Evolutionary conservation across 2,888 invertebrate species (phyloP).

Genomic region (Pycnomerus fuliginosus): DNA sequence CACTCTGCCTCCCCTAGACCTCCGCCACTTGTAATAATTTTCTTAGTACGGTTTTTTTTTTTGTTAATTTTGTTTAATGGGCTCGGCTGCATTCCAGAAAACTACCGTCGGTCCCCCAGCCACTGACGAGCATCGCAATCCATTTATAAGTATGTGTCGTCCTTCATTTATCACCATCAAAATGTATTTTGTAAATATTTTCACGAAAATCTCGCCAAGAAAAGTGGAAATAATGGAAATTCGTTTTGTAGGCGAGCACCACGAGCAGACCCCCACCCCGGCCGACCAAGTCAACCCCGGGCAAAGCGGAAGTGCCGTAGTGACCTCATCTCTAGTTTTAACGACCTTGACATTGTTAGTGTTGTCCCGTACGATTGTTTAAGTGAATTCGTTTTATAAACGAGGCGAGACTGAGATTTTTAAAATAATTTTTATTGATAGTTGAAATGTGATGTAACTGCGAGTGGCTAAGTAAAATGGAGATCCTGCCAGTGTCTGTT

Average conservation of each 20-base stretch:
- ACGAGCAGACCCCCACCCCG: conserved; percentile 16
- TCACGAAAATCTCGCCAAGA: not conserved
- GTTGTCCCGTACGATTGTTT: conserved; percentile 5
- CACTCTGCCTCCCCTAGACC: too few relatives aligned
- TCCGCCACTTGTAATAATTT: too few relatives aligned
- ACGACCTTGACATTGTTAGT: conserved; percentile 8
- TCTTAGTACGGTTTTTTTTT: conserved; percentile 8
- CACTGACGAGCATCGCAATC: conserved; percentile 43
- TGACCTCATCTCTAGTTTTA: conserved; percentile 4
- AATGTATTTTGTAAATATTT: conserved; percentile 1
- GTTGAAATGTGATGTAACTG: too few relatives aligned
- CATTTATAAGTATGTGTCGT: conserved; percentile 48
- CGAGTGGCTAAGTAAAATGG: not conserved
- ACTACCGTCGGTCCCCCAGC: conserved; percentile 46
- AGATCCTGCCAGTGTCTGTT: not conserved
- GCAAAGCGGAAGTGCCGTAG: conserved; percentile 4
- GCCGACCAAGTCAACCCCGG: not conserved
- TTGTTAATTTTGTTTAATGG: conserved; percentile 43
- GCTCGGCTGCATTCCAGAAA: conserved; percentile 52
- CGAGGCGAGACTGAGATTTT: conserved; percentile 9
- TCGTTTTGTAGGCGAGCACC: conserved; percentile 17
- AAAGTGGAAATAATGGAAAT: not conserved
- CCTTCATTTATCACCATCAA: conserved; percentile 31
- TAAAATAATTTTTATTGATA: too few relatives aligned
- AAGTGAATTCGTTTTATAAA: conserved; percentile 19